Base-by-base conservation (phyloP, 2,113 vertebrate species). In the Pithys albifrons region DNA sequence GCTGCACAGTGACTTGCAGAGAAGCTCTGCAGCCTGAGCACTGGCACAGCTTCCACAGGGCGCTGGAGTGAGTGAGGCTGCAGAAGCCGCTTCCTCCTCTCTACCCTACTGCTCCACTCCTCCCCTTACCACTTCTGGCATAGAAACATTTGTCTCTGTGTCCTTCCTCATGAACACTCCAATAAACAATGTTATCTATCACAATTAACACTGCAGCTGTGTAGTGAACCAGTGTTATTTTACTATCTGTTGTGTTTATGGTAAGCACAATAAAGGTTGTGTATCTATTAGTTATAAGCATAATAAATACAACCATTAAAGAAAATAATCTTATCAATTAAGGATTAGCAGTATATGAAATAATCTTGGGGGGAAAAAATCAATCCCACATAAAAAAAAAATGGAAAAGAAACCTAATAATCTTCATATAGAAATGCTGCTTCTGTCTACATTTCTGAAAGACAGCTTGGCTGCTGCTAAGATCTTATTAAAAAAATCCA, bases 371-470 rank as follows among this genome's bases (percentile, higher is more conserved):
- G 12, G 72, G 27, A 92, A 96, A 73, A 58, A 58, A 83, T 76
- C 57, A 93, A 95, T 74, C 93, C 91, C 82, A 94, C 43, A 74
- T 8, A 84, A 87, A 66, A 85, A 48, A 2, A 31, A 90, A 1
- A 15, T 18, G 48, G 54, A 79, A 93, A 93, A 91, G 89, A 95
- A 96, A 96, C 91, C 91, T 94, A 93, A 96, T 91, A 77, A 82
- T 82, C 93, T 97, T 89, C 72, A 72, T 45, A 89, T 59, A 97
- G 79, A 95, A 97, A 97, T 65, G 67, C 74, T 91, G 87, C 88
- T 97, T 97, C 96, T 91, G 52, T 93, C 76, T 93, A 74, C 45
- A 82, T 79, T 93, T 96, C 95, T 94, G 92, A 96, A 95, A 92
- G 95, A 93, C 48, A 88, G 88, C 73, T 88, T 95, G 92, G 69